phyloP scores from a whole-genome alignment of 2,113 vertebrate species.

The Misgurnus anguillicaudatus region DNA sequence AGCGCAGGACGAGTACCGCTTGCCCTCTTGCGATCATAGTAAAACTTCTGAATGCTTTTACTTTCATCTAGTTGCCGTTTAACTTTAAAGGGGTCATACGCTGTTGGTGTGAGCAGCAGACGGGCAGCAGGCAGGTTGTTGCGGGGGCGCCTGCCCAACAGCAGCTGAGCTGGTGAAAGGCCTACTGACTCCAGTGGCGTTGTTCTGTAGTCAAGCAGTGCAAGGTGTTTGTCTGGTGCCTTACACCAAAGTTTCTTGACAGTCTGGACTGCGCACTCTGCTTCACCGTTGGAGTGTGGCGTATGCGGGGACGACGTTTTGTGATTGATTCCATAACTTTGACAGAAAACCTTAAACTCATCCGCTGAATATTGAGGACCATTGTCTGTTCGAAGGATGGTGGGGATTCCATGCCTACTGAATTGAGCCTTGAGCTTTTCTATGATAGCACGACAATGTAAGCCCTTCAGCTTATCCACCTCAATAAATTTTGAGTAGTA shows the following conservation, averaged over 20 bases:
- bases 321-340: constrained; percentile 27
- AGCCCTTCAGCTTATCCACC: constrained; percentile 30
- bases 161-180: constrained; percentile 22
- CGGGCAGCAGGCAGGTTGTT: constrained; percentile 29
- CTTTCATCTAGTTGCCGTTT: neutral
- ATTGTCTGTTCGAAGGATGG: constrained; percentile 27
- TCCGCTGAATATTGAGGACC: constrained; percentile 21
- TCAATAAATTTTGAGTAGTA: constrained; percentile 46
- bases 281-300: constrained; percentile 36
- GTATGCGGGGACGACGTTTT: constrained; percentile 20
- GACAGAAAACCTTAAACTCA: constrained; percentile 37
- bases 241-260: constrained; percentile 15
- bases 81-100: constrained; percentile 14
- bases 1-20: neutral
- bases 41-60: constrained; percentile 19
- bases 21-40: constrained; percentile 14
- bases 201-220: constrained; percentile 33
- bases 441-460: constrained; percentile 13
- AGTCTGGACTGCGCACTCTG: constrained; percentile 30
- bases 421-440: constrained; percentile 45
- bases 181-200: too few species aligned
- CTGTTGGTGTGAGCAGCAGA: constrained; percentile 13
- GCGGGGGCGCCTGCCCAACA: constrained; percentile 32
- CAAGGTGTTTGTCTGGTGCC: constrained; percentile 39
- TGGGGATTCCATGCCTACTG: constrained; percentile 38